Base-by-base conservation (phyloP, 2,888 invertebrate species). In the Augiades crinisus region DNA sequence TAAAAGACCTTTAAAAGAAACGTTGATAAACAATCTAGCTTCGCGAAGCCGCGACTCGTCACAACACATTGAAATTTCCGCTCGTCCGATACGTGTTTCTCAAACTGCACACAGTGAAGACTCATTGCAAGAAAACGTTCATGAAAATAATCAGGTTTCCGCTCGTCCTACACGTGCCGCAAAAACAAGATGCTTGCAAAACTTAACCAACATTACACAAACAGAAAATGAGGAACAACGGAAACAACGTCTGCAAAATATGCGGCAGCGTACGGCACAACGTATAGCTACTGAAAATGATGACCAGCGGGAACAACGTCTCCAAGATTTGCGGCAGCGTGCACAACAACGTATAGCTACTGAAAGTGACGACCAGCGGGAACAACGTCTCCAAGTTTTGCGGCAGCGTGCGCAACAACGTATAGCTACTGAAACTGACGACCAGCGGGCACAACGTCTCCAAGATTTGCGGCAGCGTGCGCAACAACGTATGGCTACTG, bases 121-220 rank as follows among this genome's bases (percentile, higher is more conserved):
- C 45, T 54, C 45, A 54, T 50, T 54, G 13, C 19, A 38, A 38
- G 38, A 17, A 47, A 21, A 45, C 45, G n/a, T 19, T 45, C 21
- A 46, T 46, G 24, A 49, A 49, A 49, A 38, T 52, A 44, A 53
- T 53, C 46, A 46, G 46, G 40, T 53, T 53, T 53, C 53, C 17
- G 53, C 51, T 55, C 43, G 55, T 41, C 47, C 55, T 19, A 51
- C 47, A 47, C 46, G 47, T 51, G 45, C 51, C 34, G 47, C 51
- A 34, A 51, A 55, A 51, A 41, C 37, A 51, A 50, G 46, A 55
- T 55, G 51, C 33, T 46, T 55, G 47, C 51, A 51, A 51, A 55
- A 41, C 13, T 47, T 51, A 19, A 51, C 36, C 14, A 13, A 43
- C 7, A 55, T 43, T 55, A 43, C 12, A 47, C 36, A 33, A 51